A percentile compares a stretch with the other conserved stretches of the same genome.
Conservation (phyloP, 2,888 invertebrate genomes). For the Eremobia ochroleuca region DNA sequence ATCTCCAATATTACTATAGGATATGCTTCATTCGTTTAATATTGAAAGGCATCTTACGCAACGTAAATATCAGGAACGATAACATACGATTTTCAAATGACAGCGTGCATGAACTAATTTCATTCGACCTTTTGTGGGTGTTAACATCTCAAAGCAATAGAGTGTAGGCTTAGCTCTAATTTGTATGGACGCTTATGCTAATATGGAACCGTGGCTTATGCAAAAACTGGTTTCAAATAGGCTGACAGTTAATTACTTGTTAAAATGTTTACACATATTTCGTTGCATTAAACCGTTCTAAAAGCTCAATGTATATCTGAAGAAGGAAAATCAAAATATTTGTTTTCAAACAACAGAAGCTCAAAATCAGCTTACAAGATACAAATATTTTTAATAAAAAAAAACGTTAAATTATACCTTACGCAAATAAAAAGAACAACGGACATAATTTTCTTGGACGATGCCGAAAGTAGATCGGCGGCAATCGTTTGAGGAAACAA, state of each 20-base stretch:
- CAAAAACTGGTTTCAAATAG: slow-evolving; percentile 58
- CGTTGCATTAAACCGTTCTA: not conserved
- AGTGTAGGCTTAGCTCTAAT: slow-evolving; percentile 57
- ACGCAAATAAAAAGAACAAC: not conserved
- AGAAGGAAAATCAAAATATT: not conserved
- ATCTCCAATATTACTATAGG: not conserved
- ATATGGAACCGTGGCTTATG: slow-evolving; percentile 53
- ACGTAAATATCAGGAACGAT: slow-evolving; percentile 16
- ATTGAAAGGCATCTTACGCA: slow-evolving; percentile 9
- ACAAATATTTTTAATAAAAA: not conserved
- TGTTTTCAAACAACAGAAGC: not conserved
- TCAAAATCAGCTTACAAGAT: not conserved
- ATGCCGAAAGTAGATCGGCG: slow-evolving; percentile 11
- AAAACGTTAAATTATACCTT: not conserved
- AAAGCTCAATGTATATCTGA: not conserved
- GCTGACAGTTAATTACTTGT: slow-evolving; percentile 50
- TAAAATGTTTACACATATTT: slow-evolving; percentile 32
- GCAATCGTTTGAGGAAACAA: slow-evolving; percentile 17
- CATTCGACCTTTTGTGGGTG: slow-evolving; percentile 70
- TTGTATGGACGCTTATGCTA: slow-evolving; percentile 57
- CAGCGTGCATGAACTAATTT: slow-evolving; percentile 65
- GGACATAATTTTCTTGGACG: not conserved
- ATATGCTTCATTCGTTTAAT: not conserved
- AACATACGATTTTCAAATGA: slow-evolving; percentile 65
- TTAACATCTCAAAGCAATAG: slow-evolving; percentile 53